These are phyloP conservation scores for human DNA, from an alignment of 2,113 vertebrate genomes.

Conservation along the genomic window GRCh38 chr11:77381001-77381500, in stretches of 20 bases:
- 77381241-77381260: not conserved
- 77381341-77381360: not conserved
- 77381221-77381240: not conserved
- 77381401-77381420: not conserved
- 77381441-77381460: not conserved
- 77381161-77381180: too few relatives aligned
- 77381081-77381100: not conserved
- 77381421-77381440: not conserved
- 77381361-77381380: not conserved
- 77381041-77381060: not conserved
- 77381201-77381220: not conserved
- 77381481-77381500: not conserved
- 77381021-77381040: not conserved
- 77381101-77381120: not conserved
- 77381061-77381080: not conserved
- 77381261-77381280: not conserved
- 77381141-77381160: too few relatives aligned
- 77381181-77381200: too few relatives aligned
- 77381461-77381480: not conserved
- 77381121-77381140: not conserved
- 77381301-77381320: not conserved
- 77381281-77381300: constrained; percentile 4
- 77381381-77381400: not conserved
- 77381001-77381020: not conserved
- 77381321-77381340: not conserved